Evolutionary conservation across 1,140 invertebrate species (phyloP), one percentile per base, ranked within the genome.

Genomic region (Battus philenor): DNA sequence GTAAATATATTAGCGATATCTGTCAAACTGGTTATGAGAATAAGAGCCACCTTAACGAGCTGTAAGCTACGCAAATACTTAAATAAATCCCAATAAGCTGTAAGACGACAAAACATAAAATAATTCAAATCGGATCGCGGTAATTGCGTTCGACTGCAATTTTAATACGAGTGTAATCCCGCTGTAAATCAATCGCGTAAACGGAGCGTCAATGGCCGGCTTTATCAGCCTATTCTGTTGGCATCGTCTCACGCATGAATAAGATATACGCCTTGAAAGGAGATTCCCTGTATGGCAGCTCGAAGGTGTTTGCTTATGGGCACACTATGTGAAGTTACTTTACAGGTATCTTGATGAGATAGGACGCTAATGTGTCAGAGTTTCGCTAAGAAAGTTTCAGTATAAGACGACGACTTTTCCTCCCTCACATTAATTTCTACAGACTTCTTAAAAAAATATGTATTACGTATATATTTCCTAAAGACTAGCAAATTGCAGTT

Each of bases 171-270:
- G 7, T 7, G 2, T 44, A 36, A 29, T 20, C 17, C 26, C 10
- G 9, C 32, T n/a, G 22, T 22, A 32, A 20, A 24, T 31, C 26
- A 49, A 17, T 48, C 39, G 38, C 12, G 11, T 13, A 47, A 17
- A 32, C 39, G 39, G 20, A 6, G 6, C 26, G 3, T 46, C n/a
- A 18, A 50, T 48, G 20, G 46, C 11, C 9, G n/a, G 18, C 48
- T 46, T 56, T 59, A 53, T 30, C 29, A 27, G 47, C 30, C 55
- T 32, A 52, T 52, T 54, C 47, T 53, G 36, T 33, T 44, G 44
- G 41, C 54, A 54, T 47, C 57, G 57, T 48, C 49, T 48, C 41
- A 50, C 51, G 51, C 57, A 60, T 64, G 61, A 64, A 64, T 64
- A 64, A 64, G 50, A 54, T 50, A 64, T 57, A 41, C 30, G 13